A percentile compares a stretch with the other conserved stretches of the same genome.
Evolutionary conservation across 2,113 vertebrate species (phyloP).

Genomic region (Antechinus flavipes): DNA sequence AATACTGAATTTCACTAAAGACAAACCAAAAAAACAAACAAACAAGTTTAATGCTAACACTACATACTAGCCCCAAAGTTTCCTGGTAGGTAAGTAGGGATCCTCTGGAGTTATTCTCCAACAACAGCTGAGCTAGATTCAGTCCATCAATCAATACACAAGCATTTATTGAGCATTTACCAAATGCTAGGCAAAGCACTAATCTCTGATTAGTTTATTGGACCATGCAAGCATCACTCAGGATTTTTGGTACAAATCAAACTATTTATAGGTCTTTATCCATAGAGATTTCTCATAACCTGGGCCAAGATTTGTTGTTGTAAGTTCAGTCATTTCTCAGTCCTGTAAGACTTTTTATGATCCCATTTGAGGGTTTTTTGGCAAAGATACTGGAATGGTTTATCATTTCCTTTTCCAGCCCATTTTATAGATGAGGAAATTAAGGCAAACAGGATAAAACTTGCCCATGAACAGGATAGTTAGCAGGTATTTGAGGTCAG

Average conservation of each 20-base stretch:
- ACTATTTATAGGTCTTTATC: not conserved
- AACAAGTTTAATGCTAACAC: not conserved
- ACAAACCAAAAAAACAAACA: not conserved
- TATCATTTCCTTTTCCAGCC: not conserved
- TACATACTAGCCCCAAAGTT: not conserved
- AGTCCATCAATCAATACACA: not conserved
- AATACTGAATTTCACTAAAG: not conserved
- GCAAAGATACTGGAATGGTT: not conserved
- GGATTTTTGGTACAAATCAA: not conserved
- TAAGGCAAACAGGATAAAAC: not conserved
- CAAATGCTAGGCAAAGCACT: not conserved
- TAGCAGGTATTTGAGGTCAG: not conserved
- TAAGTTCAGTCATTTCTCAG: not conserved
- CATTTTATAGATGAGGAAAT: not conserved
- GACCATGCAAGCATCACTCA: not conserved
- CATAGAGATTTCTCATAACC: not conserved
- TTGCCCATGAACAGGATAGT: not conserved
- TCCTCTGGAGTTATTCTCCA: not conserved
- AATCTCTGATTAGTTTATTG: not conserved
- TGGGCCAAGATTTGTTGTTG: not conserved
- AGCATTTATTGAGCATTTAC: not conserved
- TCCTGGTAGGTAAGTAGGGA: not conserved
- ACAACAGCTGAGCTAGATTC: not conserved
- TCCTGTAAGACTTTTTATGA: not conserved
- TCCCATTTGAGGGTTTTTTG: too few relatives aligned